A percentile compares a stretch with the other conserved stretches of the same genome.
Evolutionary conservation across 2,113 vertebrate genomes (phyloP).

Genomic region (Cebidichthys violaceus): DNA sequence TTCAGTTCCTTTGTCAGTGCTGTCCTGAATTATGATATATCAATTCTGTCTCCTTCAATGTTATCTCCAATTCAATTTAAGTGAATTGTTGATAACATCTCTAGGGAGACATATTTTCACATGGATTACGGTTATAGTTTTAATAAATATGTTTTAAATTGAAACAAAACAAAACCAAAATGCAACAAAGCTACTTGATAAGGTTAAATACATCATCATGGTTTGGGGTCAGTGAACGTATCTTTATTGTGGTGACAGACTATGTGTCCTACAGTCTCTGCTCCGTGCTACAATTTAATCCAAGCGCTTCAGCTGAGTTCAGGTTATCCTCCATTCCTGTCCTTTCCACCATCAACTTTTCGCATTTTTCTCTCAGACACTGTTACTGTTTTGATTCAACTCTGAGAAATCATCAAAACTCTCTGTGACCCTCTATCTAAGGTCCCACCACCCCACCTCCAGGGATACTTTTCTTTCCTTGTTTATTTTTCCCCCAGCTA

Average conservation of each 20-base stretch:
- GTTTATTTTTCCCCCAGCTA: neutral
- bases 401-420: neutral
- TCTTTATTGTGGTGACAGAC: neutral
- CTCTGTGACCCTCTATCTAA: neutral
- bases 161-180: neutral
- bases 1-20: neutral
- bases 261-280: neutral
- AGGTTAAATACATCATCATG: too few species aligned
- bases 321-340: neutral
- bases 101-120: neutral
- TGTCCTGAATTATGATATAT: neutral
- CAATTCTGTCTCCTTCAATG: too few species aligned
- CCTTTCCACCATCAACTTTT: neutral
- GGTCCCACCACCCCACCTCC: neutral
- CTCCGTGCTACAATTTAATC: conserved; percentile 14
- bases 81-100: neutral
- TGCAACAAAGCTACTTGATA: neutral
- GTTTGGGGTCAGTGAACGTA: neutral
- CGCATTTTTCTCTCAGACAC: conserved; percentile 6
- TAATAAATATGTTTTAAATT: neutral
- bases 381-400: neutral
- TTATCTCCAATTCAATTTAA: too few species aligned
- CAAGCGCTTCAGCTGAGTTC: conserved; percentile 7
- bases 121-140: neutral
- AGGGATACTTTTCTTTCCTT: neutral